Conservation (phyloP, 1,140 invertebrate genomes). For the Tetranychus urticae region DNA sequence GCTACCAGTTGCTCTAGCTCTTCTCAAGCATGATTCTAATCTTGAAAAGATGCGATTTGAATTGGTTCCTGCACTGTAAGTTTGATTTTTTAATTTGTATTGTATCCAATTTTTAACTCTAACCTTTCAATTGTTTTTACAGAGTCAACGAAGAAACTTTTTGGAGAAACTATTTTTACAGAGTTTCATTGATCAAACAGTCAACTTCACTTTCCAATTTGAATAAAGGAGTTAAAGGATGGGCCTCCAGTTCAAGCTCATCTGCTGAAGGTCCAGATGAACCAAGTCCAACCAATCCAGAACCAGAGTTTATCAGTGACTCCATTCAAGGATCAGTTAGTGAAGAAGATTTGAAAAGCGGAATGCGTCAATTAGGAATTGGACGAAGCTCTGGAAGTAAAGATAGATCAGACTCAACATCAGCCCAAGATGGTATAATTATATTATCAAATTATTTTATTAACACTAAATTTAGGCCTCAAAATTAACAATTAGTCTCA, state of each 20-base stretch:
- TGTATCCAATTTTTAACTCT: background rate
- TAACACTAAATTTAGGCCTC: no score
- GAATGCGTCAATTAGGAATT: slow-evolving; percentile 22
- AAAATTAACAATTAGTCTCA: background rate
- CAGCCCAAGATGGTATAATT: slow-evolving; percentile 3
- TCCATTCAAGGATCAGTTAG: slow-evolving; percentile 19
- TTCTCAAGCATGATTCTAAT: slow-evolving; percentile 79
- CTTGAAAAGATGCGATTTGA: slow-evolving; percentile 95
- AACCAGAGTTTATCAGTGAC: slow-evolving; percentile 25
- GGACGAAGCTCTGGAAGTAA: no score
- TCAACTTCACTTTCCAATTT: slow-evolving; percentile 58
- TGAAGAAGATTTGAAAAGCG: slow-evolving; percentile 24
- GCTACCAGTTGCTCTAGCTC: slow-evolving; percentile 72
- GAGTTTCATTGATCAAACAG: slow-evolving; percentile 88
- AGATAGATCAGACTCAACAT: no score
- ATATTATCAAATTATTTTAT: no score
- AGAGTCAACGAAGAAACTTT: slow-evolving; percentile 94
- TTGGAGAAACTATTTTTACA: slow-evolving; percentile 99
- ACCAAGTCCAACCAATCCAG: slow-evolving; percentile 15
- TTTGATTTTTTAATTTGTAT: background rate
- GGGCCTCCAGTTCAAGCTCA: slow-evolving; percentile 9
- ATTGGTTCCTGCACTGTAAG: slow-evolving; percentile 73
- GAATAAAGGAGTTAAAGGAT: slow-evolving; percentile 7
- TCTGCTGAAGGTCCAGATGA: slow-evolving; percentile 12
- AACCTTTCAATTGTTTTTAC: slow-evolving; percentile 13